These are phyloP conservation scores for Dermatemys mawii DNA, from an alignment of 2,113 vertebrate genomes.

Conservation along the genomic window DNA sequence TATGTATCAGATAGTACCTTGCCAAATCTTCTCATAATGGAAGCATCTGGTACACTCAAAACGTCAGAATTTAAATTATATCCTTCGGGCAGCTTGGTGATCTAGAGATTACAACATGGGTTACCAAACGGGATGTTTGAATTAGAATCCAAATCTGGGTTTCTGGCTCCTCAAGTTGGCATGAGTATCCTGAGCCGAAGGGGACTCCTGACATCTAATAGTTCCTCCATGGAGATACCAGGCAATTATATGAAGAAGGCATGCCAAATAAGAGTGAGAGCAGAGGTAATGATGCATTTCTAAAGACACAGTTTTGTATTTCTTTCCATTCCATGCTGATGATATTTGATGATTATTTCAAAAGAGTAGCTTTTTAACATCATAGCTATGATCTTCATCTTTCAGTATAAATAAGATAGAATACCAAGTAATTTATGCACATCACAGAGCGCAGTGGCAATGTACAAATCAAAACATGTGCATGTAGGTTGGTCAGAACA, in stretches of 20 bases:
- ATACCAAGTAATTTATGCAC: not conserved
- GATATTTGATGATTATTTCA: constrained; percentile 24
- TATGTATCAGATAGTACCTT: not conserved
- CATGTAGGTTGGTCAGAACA: not conserved
- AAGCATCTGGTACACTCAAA: not conserved
- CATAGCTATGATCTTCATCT: constrained; percentile 1
- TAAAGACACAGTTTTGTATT: constrained; percentile 12
- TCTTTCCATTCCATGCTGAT: constrained; percentile 12
- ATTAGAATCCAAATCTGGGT: not conserved
- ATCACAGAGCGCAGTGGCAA: not conserved
- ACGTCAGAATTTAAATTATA: not conserved
- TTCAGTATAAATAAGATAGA: not conserved
- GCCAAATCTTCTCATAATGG: not conserved
- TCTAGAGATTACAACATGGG: constrained; percentile 8
- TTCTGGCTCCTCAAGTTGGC: constrained; percentile 12
- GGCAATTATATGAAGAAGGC: not conserved
- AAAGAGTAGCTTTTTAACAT: constrained; percentile 49
- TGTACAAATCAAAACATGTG: not conserved
- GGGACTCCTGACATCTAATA: not conserved
- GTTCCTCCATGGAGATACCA: not conserved
- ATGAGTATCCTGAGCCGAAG: constrained; percentile 25
- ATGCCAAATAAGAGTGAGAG: not conserved
- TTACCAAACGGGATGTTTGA: constrained; percentile 1
- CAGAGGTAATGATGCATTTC: not conserved
- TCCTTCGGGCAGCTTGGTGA: not conserved